Evolutionary conservation across 2,888 invertebrate species (phyloP), one percentile per base, ranked within the genome.

Genomic region (Eupithecia exiguata): DNA sequence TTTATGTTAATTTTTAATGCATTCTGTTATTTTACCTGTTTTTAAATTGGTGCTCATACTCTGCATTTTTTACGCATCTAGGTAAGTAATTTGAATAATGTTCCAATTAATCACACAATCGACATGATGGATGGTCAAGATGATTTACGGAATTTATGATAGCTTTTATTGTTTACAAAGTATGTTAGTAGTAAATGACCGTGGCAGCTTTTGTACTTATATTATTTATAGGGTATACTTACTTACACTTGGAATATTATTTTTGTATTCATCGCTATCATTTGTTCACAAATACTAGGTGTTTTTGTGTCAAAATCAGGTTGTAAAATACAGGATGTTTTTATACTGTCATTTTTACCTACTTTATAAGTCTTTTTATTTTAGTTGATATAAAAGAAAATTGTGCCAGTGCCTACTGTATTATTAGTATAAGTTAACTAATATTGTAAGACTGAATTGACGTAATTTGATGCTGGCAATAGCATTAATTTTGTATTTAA

Each of bases 401-500:
- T 40, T 89, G 91, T 93, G 93, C 91, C 92, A 92, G 93, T 93
- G 92, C 93, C 93, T 93, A 86, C 82, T 87, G 87, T 91, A 91
- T 88, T 86, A 87, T 83, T 91, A 89, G 87, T 87, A 84, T 86
- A 86, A 87, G 89, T 86, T 86, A 74, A 77, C 75, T 92, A 91
- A 87, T 90, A 69, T 88, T 91, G 66, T 94, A 94, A 94, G 94
- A 94, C 93, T 94, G 93, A 94, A 88, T 78, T 72, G 40, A 66
- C 66, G 66, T 77, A 75, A 85, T 90, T 43, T 82, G 84, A 90
- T 90, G 89, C 92, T 92, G 91, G 92, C 93, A 91, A 65, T 25
- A 58, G 58, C 58, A 58, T 90, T 90, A 90, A 89, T 83, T 72
- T 70, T 73, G 61, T 75, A 72, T 67, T 88, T 87, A 82, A 87